Evolutionary conservation across 1,140 invertebrate genomes (phyloP), one percentile per base, ranked within the genome.

Genomic region (Drosophila arizonae): DNA sequence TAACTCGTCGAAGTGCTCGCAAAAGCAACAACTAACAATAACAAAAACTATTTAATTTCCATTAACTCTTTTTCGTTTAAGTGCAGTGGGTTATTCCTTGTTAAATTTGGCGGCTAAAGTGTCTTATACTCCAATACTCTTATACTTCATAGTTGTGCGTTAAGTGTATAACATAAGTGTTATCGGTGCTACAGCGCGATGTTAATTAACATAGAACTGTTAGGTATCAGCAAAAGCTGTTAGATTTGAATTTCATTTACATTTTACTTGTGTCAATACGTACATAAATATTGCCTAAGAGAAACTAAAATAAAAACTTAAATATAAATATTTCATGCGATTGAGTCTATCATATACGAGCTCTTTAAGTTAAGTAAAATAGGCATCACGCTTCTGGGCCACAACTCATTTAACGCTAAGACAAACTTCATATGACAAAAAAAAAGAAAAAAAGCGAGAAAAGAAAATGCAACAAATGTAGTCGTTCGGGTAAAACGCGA

Each of bases 401-500:
- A 73, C 71, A 73, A 73, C 51, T 73, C 71, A 73, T 69, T 73
- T 73, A 73, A 57, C 4, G 43, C 26, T 26, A 51, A 73, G 71
- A 56, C 71, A 62, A 66, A 43, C 26, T 68, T 13, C 54, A 72
- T 63, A 67, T 30, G 36, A 61, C 56, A 60, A 39, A 65, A 58
- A 24, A 41, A 43, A 5, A 62, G 28, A 30, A 4, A 46, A 52
- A 24, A 13, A 5, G 13, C 13, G 26, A 26, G 3, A 41, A 52
- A 63, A 61, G 43, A 57, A 51, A 63, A 55, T 72, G 58, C 57
- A 67, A 62, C 39, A 76, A 72, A 72, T 69, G 58, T 57, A 79
- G 77, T 76, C 65, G 62, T 65, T 65, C 28, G 54, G 52, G 71
- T 60, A 61, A 61, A 77, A 86, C 76, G 82, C 81, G 71, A 71